Conservation (phyloP, 2,113 vertebrate species). For the Ondatra zibethicus region DNA sequence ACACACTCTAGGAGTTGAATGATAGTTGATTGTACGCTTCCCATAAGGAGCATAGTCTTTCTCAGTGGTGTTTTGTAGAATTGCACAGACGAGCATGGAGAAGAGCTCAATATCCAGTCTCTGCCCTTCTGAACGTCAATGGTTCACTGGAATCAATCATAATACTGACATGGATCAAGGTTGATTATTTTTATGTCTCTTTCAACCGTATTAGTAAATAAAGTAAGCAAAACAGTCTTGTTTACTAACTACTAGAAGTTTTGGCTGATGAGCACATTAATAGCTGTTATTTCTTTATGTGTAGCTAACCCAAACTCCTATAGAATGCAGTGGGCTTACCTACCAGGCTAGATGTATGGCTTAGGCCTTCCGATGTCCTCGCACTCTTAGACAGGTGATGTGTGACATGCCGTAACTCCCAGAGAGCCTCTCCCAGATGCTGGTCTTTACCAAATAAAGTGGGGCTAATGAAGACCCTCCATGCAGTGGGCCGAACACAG, state of each 20-base stretch:
- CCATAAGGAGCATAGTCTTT: background rate
- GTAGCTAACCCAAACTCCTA: too few species aligned
- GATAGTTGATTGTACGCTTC: background rate
- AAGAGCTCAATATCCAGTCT: background rate
- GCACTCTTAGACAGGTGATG: background rate
- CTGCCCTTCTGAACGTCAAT: background rate
- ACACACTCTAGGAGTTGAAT: background rate
- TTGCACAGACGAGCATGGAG: background rate
- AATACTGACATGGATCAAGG: background rate
- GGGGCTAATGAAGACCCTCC: too few species aligned
- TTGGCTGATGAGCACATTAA: background rate
- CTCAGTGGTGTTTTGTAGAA: background rate
- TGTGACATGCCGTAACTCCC: background rate
- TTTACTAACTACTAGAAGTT: background rate
- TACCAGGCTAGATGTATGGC: background rate
- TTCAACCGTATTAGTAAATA: background rate
- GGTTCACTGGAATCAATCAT: background rate
- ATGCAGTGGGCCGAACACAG: background rate
- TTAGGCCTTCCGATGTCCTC: background rate
- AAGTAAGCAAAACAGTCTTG: background rate
- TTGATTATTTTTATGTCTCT: background rate
- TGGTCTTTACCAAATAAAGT: background rate
- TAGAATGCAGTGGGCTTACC: background rate
- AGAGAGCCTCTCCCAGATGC: too few species aligned
- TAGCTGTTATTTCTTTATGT: background rate